Percentiles rank a stretch among this genome's conserved stretches.
Evolutionary conservation across 2,797 vertebrate genomes (phyloP).

Genomic region (Varecia variegata): DNA sequence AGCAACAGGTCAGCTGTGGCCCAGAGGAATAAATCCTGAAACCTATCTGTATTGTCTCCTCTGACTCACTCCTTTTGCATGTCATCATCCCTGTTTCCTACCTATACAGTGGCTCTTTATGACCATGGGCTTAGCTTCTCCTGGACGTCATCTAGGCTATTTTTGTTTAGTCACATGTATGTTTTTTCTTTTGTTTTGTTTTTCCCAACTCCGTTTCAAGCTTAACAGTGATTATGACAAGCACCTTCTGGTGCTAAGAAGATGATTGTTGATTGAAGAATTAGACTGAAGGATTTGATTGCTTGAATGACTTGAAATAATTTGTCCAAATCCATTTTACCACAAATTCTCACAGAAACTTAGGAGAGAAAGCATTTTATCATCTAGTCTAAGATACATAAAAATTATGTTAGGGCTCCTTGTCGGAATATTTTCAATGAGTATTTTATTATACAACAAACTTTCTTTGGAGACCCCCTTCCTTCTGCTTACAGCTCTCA

Average conservation of each 20-base stretch:
- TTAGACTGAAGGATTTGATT: slow-evolving; percentile 54
- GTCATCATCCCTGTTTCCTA: background rate
- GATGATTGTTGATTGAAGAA: slow-evolving; percentile 59
- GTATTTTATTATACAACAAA: slow-evolving; percentile 77
- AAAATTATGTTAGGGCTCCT: slow-evolving; percentile 65
- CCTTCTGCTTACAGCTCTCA: slow-evolving; percentile 55
- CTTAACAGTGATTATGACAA: slow-evolving; percentile 34
- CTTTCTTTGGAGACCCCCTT: slow-evolving; percentile 72
- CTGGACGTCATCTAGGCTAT: background rate
- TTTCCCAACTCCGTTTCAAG: slow-evolving; percentile 16
- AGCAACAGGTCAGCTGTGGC: background rate
- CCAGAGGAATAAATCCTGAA: background rate
- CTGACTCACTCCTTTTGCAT: background rate
- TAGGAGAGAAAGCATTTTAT: slow-evolving; percentile 61
- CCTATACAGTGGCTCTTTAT: background rate
- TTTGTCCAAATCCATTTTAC: slow-evolving; percentile 49
- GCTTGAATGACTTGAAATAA: slow-evolving; percentile 60
- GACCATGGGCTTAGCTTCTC: background rate
- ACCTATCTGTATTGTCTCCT: background rate
- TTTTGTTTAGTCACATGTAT: slow-evolving; percentile 17
- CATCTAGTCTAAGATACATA: slow-evolving; percentile 55
- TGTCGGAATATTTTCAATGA: slow-evolving; percentile 77
- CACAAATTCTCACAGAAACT: slow-evolving; percentile 49
- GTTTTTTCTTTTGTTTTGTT: slow-evolving; percentile 51
- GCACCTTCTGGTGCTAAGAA: background rate